Conservation (phyloP, 2,113 vertebrate genomes). For the Pantherophis guttatus region DNA sequence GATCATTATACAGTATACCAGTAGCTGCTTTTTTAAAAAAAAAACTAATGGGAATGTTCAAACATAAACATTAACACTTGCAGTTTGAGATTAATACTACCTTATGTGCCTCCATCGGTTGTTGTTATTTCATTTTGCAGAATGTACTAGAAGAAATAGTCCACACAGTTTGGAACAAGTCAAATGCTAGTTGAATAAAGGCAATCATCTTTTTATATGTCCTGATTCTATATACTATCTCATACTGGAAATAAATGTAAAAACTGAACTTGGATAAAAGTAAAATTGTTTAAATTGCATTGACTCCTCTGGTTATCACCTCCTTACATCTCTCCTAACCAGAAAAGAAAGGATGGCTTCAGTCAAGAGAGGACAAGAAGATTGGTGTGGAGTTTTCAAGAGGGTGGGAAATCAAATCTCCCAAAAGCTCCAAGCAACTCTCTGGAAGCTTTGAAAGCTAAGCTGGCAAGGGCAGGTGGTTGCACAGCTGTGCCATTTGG, state of each 20-base stretch:
- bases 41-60: background rate
- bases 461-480: slow-evolving; percentile 70
- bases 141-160: background rate
- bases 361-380: background rate
- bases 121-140: background rate
- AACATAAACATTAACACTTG: background rate
- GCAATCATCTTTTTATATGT: background rate
- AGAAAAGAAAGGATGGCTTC: background rate
- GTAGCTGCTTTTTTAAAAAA: background rate
- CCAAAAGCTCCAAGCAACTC: slow-evolving; percentile 52
- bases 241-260: background rate
- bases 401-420: slow-evolving; percentile 27
- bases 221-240: background rate
- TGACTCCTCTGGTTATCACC: background rate
- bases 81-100: background rate
- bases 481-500: slow-evolving; percentile 75
- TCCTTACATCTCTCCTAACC: background rate
- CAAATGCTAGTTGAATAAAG: background rate
- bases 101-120: background rate
- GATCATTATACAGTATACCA: background rate
- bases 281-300: background rate
- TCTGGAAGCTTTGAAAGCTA: slow-evolving; percentile 63
- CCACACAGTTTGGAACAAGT: background rate
- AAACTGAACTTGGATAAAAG: background rate
- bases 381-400: background rate